Evolutionary conservation across 2,888 invertebrate species (phyloP).

Genomic region (Anthophora plumipes): DNA sequence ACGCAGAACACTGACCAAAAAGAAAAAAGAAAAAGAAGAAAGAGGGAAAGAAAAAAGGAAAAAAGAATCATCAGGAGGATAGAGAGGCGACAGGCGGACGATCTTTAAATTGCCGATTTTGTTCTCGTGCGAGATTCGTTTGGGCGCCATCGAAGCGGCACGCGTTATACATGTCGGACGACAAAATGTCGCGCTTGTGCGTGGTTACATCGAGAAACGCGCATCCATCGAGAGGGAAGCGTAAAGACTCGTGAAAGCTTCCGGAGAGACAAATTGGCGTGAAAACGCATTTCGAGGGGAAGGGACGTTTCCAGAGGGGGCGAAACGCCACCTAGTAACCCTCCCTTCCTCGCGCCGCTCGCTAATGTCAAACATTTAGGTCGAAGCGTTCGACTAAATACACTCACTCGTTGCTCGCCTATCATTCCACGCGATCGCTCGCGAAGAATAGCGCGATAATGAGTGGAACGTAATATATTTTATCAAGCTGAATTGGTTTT

Average conservation of each 20-base stretch:
- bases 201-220: slow-evolving; percentile 68
- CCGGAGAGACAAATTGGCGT: slow-evolving; percentile 84
- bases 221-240: slow-evolving; percentile 74
- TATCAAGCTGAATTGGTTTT: slow-evolving; percentile 40
- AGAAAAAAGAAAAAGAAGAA: not conserved
- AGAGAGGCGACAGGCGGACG: not conserved
- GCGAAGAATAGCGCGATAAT: slow-evolving; percentile 83
- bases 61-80: not conserved
- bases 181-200: slow-evolving; percentile 60
- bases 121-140: slow-evolving; percentile 46
- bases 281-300: slow-evolving; percentile 82
- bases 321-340: slow-evolving; percentile 57
- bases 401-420: slow-evolving; percentile 80
- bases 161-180: slow-evolving; percentile 52
- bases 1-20: not conserved
- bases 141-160: slow-evolving; percentile 41
- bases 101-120: slow-evolving; percentile 66
- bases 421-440: slow-evolving; percentile 83
- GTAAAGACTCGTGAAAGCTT: slow-evolving; percentile 84
- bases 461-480: slow-evolving; percentile 79
- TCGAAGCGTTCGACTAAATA: slow-evolving; percentile 81
- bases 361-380: slow-evolving; percentile 83
- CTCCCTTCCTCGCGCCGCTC: slow-evolving; percentile 62
- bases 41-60: not conserved
- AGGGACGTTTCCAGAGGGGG: slow-evolving; percentile 64